Percentiles rank a stretch among this genome's conserved stretches.
These are phyloP conservation scores for Cephalopterus ornatus DNA, from an alignment of 2,113 vertebrate genomes.

Conservation along the genomic window DNA sequence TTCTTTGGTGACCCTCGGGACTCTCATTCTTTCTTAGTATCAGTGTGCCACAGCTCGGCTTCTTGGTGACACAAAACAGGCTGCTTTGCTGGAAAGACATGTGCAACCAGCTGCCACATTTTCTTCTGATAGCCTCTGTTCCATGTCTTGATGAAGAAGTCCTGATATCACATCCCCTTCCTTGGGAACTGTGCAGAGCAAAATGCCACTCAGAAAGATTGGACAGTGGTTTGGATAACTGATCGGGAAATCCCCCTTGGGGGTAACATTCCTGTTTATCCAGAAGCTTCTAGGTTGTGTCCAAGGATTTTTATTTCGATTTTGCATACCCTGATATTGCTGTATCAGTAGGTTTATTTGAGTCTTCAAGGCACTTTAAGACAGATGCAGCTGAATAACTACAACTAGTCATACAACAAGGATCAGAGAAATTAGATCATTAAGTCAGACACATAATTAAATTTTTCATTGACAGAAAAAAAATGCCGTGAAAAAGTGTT, in stretches of 20 bases:
- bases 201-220: background rate
- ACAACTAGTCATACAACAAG: background rate
- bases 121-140: background rate
- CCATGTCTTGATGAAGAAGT: background rate
- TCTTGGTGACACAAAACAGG: background rate
- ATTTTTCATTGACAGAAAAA: background rate
- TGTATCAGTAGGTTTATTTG: background rate
- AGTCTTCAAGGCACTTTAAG: background rate
- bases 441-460: background rate
- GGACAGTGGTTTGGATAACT: background rate
- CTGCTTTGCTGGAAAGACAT: background rate
- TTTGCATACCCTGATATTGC: background rate
- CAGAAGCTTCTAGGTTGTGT: background rate
- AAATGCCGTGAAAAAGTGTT: background rate
- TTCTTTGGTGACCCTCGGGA: background rate
- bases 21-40: background rate
- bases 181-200: background rate
- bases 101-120: background rate
- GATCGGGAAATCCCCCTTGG: background rate
- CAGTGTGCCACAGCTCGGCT: background rate
- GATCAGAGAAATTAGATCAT: background rate
- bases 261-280: background rate
- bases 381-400: background rate
- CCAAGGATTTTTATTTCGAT: background rate
- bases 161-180: background rate